Percentiles rank a stretch among this genome's conserved stretches.
Evolutionary conservation across 2,797 vertebrate species (phyloP).

Genomic region (Intellagama lesueurii): DNA sequence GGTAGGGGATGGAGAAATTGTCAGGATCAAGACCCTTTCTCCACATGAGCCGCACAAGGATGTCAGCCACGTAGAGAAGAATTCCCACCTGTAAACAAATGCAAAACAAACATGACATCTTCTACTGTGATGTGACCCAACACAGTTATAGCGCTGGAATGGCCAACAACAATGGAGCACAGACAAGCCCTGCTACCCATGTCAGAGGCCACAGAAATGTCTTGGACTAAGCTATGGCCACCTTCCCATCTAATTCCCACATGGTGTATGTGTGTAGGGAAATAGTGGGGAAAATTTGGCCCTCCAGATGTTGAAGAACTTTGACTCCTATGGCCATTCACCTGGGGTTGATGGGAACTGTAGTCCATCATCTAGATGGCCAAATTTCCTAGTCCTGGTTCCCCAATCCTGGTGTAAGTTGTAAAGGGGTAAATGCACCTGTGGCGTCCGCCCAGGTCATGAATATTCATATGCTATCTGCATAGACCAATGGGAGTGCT

Average conservation of each 20-base stretch:
- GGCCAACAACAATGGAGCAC: neutral
- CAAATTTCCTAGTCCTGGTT: neutral
- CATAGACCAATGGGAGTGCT: no score
- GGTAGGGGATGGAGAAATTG: slow-evolving; percentile 97
- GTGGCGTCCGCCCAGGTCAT: no score
- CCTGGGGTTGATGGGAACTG: neutral
- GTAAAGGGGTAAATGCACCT: neutral
- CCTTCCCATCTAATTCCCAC: neutral
- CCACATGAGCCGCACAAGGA: slow-evolving; percentile 91
- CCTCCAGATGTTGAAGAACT: neutral
- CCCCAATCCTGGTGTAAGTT: neutral
- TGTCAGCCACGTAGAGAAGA: slow-evolving; percentile 90
- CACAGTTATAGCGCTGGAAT: neutral
- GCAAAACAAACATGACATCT: neutral
- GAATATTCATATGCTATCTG: no score
- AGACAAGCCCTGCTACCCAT: neutral
- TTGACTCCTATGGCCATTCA: neutral
- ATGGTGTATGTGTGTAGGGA: neutral
- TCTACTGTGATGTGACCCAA: no score
- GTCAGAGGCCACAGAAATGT: neutral
- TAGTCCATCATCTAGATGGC: neutral
- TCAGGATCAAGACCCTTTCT: slow-evolving; percentile 90
- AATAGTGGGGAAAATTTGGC: neutral
- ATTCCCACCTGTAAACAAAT: slow-evolving; percentile 84
- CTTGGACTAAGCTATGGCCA: neutral